Evolutionary conservation across 1,140 invertebrate genomes (phyloP).

Genomic region (Drosophila eugracilis): DNA sequence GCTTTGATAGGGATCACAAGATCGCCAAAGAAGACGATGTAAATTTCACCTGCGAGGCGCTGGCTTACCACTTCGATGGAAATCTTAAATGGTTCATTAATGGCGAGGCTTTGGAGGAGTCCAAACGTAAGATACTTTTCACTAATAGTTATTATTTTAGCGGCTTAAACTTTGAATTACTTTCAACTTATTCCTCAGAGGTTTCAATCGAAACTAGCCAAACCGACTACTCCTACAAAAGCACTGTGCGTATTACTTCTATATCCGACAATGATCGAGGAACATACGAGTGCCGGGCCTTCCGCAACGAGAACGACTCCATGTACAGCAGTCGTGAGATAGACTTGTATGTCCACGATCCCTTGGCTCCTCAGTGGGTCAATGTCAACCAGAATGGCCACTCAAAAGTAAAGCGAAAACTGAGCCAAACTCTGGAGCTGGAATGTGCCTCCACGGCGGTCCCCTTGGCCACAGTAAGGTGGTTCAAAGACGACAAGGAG

Average conservation of each 20-base stretch:
- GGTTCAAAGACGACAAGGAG: conserved; percentile 84
- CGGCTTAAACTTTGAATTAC: too few species aligned
- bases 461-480: conserved; percentile 84
- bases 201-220: conserved; percentile 37
- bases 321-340: conserved; percentile 59
- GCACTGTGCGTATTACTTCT: conserved; percentile 55
- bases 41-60: conserved; percentile 86
- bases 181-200: conserved; percentile 4
- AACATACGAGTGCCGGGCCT: conserved; percentile 75
- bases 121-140: conserved; percentile 36
- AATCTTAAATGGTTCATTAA: conserved; percentile 84
- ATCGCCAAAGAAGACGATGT: conserved; percentile 86
- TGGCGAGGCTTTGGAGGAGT: conserved; percentile 41
- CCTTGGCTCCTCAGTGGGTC: conserved; percentile 66
- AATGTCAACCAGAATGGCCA: conserved; percentile 69
- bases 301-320: conserved; percentile 30
- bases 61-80: conserved; percentile 86
- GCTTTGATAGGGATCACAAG: conserved; percentile 58
- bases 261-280: conserved; percentile 64
- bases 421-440: conserved; percentile 81
- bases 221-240: conserved; percentile 70
- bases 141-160: too few species aligned
- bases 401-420: conserved; percentile 69
- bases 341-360: conserved; percentile 66
- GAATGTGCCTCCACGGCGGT: conserved; percentile 84